These are phyloP conservation scores for Hyles euphorbiae DNA, from an alignment of 1,140 invertebrate species.

Conservation along the genomic window DNA sequence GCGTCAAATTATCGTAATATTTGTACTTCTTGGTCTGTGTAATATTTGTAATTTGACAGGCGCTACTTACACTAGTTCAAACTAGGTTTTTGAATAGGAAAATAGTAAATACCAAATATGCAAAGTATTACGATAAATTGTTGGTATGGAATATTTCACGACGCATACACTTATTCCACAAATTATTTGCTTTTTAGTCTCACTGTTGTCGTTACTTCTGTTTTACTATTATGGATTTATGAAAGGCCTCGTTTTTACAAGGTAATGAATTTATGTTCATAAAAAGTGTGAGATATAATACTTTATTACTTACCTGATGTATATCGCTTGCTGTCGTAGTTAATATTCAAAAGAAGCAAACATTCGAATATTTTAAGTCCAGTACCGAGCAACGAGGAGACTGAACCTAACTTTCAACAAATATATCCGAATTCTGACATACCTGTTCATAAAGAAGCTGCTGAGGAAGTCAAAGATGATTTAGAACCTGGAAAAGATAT, in stretches of 20 bases:
- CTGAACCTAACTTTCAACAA: slow-evolving; percentile 10
- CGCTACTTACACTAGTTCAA: no score
- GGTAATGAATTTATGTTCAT: slow-evolving; percentile 16
- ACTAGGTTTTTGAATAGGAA: no score
- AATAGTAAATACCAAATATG: background rate
- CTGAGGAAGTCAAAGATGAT: background rate
- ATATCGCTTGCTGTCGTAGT: slow-evolving; percentile 22
- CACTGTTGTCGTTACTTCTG: slow-evolving; percentile 26
- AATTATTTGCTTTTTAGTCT: slow-evolving; percentile 39
- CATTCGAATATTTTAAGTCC: slow-evolving; percentile 29
- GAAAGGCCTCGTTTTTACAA: slow-evolving; percentile 40
- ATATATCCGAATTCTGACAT: slow-evolving; percentile 1
- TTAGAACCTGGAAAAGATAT: background rate
- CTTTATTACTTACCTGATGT: background rate
- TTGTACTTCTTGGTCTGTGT: no score
- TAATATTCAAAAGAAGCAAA: slow-evolving; percentile 42
- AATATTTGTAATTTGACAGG: no score
- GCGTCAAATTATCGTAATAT: no score
- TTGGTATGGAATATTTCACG: slow-evolving; percentile 31
- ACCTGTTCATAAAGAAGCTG: slow-evolving; percentile 2
- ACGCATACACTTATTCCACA: slow-evolving; percentile 38
- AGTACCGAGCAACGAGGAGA: slow-evolving; percentile 16
- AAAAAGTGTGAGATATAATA: no score
- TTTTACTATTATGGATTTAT: slow-evolving; percentile 38
- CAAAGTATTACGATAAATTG: slow-evolving; percentile 10